Evolutionary conservation across 2,797 vertebrate genomes (phyloP).

Genomic region (Trematomus bernacchii): DNA sequence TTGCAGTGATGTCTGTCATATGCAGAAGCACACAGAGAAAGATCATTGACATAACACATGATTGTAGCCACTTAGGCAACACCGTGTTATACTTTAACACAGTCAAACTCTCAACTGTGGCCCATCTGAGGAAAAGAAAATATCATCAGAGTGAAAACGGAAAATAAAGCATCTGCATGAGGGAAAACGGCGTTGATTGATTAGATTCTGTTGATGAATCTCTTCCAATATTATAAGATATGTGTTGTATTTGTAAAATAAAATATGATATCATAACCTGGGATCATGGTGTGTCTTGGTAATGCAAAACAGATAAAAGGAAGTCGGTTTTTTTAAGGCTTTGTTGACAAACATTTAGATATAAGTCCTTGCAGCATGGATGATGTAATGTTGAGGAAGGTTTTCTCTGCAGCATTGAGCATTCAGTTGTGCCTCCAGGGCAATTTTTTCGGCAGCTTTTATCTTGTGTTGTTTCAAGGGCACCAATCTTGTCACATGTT

Average conservation of each 20-base stretch:
- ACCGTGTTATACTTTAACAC: background rate
- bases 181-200: background rate
- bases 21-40: conserved; percentile 31
- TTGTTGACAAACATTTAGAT: conserved; percentile 16
- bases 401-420: conserved; percentile 1
- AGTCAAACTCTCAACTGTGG: conserved; percentile 9
- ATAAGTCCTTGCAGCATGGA: conserved; percentile 17
- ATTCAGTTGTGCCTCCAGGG: background rate
- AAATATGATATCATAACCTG: background rate
- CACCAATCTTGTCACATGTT: conserved; percentile 10
- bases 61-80: conserved; percentile 12
- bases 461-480: conserved; percentile 9
- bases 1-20: conserved; percentile 9
- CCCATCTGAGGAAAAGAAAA: conserved; percentile 4
- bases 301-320: background rate
- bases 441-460: conserved; percentile 1
- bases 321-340: conserved; percentile 30
- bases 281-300: background rate
- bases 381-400: conserved; percentile 5
- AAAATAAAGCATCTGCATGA: conserved; percentile 1
- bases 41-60: conserved; percentile 21
- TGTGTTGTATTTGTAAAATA: conserved; percentile 8
- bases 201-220: background rate
- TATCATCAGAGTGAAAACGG: background rate
- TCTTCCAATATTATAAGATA: background rate